Conservation (phyloP, 2,113 vertebrate species). For the Urocitellus parryii region DNA sequence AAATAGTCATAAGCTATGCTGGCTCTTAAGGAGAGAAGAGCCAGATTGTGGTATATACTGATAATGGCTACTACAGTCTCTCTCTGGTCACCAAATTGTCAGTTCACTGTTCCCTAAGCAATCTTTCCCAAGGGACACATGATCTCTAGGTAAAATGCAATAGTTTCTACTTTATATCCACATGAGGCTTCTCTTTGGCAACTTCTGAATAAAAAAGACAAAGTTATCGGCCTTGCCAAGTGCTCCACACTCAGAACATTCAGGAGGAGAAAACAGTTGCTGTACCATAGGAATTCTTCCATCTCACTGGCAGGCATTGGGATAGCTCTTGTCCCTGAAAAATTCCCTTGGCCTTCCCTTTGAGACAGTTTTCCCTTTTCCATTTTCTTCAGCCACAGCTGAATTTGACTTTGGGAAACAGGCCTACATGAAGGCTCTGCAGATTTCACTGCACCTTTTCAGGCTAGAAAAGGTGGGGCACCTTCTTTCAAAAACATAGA, state of each 20-base stretch:
- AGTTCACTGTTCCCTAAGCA: neutral
- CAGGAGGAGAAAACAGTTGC: neutral
- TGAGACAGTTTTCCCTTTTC: neutral
- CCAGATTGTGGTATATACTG: neutral
- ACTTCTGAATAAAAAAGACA: neutral
- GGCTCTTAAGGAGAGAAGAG: neutral
- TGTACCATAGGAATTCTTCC: accelerated
- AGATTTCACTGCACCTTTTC: neutral
- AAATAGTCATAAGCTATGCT: neutral
- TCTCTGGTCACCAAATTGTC: neutral
- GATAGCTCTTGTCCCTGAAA: neutral
- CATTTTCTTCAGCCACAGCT: neutral
- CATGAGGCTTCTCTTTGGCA: neutral
- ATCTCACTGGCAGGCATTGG: neutral
- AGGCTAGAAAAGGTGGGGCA: neutral
- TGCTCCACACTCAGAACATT: too few species aligned
- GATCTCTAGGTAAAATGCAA: too few species aligned
- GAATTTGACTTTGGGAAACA: neutral
- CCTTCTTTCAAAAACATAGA: neutral
- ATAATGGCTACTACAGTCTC: neutral
- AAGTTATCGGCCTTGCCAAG: too few species aligned
- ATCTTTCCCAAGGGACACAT: neutral
- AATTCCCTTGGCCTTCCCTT: neutral
- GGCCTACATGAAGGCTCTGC: neutral
- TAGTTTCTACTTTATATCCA: neutral